Conservation (phyloP, 1,140 invertebrate species). For the Meloidogyne exigua region DNA sequence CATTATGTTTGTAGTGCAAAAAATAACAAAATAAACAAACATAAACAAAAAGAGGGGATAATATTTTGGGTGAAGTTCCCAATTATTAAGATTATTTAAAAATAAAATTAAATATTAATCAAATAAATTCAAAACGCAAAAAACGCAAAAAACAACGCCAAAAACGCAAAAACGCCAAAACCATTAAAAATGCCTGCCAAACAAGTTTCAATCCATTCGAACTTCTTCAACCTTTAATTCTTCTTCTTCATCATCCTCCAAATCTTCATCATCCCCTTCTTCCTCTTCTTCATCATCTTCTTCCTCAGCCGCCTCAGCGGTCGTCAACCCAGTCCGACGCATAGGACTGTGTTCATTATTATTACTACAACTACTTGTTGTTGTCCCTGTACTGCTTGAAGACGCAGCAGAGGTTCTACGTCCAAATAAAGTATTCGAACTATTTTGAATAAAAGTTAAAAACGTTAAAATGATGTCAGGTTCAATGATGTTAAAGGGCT, state of each 20-base stretch:
- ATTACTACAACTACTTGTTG: background rate
- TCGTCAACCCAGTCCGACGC: background rate
- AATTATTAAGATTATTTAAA: background rate
- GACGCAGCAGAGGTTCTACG: background rate
- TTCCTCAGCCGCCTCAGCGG: background rate
- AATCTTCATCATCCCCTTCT: background rate
- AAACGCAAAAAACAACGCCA: constrained; percentile 1
- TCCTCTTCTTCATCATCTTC: background rate
- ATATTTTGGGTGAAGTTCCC: background rate
- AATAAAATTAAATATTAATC: background rate
- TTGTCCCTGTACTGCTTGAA: background rate
- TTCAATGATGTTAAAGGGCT: background rate
- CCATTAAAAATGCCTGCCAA: background rate
- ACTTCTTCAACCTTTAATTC: background rate
- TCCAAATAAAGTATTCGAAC: background rate
- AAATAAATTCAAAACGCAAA: background rate
- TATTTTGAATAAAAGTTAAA: background rate
- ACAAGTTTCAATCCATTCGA: background rate
- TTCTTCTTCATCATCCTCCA: background rate
- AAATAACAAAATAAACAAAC: background rate
- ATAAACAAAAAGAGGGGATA: background rate
- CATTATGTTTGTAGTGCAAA: background rate
- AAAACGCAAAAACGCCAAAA: background rate
- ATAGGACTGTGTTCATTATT: background rate
- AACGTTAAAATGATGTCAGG: constrained; percentile 23